phyloP scores from a whole-genome alignment of 64 coral and sea anemone genomes.

The Stylophora pistillata region DNA sequence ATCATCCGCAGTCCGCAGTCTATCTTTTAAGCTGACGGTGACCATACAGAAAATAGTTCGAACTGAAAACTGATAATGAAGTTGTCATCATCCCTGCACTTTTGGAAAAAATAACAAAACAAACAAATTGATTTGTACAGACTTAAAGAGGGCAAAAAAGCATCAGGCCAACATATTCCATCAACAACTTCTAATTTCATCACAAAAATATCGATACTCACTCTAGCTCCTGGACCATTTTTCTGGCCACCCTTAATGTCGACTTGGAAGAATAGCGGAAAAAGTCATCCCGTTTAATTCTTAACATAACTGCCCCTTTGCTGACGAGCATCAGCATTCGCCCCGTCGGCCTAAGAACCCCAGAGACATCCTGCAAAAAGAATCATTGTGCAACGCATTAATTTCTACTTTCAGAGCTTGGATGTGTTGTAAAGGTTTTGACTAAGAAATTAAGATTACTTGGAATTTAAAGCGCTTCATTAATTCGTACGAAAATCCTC shows the following conservation, averaged over 20 bases:
- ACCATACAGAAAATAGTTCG: too few relatives aligned
- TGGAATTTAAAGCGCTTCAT: too few relatives aligned
- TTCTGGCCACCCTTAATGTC: constrained; percentile 59
- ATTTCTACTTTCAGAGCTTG: too few relatives aligned
- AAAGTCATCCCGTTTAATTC: constrained; percentile 79
- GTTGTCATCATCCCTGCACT: too few relatives aligned
- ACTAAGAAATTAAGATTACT: too few relatives aligned
- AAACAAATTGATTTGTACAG: too few relatives aligned
- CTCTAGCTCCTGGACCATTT: constrained; percentile 59
- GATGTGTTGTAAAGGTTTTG: too few relatives aligned
- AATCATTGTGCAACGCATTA: neutral
- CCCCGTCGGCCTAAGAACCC: constrained; percentile 83
- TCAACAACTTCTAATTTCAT: neutral
- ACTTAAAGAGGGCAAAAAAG: neutral
- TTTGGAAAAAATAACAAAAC: too few relatives aligned
- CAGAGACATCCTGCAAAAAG: constrained; percentile 70
- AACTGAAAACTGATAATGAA: too few relatives aligned
- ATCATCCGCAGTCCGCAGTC: too few relatives aligned
- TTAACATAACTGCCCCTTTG: constrained; percentile 61
- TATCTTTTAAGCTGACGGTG: too few relatives aligned
- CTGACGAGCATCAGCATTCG: constrained; percentile 90
- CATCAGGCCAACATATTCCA: neutral
- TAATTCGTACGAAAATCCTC: too few relatives aligned
- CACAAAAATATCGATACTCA: constrained; percentile 41
- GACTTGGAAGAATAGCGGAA: constrained; percentile 79